These are phyloP conservation scores for Gadus macrocephalus DNA, from an alignment of 2,113 vertebrate species.

Conservation along the genomic window DNA sequence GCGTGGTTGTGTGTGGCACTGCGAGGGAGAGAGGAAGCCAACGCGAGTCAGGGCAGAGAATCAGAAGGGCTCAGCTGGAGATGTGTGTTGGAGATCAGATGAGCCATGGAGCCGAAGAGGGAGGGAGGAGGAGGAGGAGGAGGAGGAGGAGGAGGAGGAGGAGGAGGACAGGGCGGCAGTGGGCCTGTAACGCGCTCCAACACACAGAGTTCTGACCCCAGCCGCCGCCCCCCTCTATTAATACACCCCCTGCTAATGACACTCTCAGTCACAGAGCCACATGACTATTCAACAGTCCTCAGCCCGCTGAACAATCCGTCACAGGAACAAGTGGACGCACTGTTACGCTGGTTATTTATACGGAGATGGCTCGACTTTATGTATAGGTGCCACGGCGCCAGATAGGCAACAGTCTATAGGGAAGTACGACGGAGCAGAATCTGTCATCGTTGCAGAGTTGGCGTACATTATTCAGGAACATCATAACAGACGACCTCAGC, in stretches of 20 bases:
- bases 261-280: conserved; percentile 28
- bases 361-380: no score
- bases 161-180: conserved; percentile 19
- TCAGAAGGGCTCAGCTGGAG: conserved; percentile 20
- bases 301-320: neutral
- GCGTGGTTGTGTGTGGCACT: conserved; percentile 1
- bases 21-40: conserved; percentile 3
- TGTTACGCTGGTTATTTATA: no score
- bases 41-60: conserved; percentile 36
- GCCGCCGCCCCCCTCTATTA: conserved; percentile 58
- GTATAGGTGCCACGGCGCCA: no score
- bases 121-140: neutral
- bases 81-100: conserved; percentile 3
- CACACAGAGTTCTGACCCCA: conserved; percentile 36
- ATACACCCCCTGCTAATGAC: conserved; percentile 51
- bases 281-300: neutral
- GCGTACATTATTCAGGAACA: no score
- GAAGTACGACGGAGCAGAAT: no score
- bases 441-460: no score
- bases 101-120: neutral
- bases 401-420: no score
- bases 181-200: conserved; percentile 36
- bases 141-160: neutral
- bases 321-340: no score
- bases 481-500: no score